A percentile compares a stretch with the other conserved stretches of the same genome.
Conservation (phyloP, 2,113 vertebrate genomes). For the Laticauda colubrina region DNA sequence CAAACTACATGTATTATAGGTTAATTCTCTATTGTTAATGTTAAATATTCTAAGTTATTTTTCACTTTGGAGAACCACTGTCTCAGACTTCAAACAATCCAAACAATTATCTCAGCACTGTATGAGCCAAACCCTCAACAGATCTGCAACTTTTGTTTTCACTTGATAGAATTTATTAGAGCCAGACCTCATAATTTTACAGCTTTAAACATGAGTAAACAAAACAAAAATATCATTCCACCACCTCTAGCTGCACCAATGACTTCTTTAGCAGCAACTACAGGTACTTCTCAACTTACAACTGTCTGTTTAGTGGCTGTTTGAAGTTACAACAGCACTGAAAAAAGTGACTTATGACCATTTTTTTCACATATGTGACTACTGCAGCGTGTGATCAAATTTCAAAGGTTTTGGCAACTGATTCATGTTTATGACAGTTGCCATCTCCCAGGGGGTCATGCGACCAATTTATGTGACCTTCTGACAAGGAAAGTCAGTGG, state of each 20-base stretch:
- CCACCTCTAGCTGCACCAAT: background rate
- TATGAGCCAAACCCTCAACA: background rate
- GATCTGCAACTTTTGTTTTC: background rate
- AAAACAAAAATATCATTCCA: constrained; percentile 18
- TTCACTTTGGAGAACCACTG: background rate
- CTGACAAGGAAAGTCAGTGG: background rate
- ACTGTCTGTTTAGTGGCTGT: background rate
- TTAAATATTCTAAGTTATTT: background rate
- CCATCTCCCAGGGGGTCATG: background rate
- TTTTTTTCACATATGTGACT: background rate
- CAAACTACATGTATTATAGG: background rate
- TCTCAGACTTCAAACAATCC: background rate
- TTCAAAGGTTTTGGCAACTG: background rate
- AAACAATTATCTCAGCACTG: background rate
- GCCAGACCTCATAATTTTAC: background rate
- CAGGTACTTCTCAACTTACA: background rate
- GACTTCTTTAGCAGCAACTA: constrained; percentile 34
- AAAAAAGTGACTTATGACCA: background rate
- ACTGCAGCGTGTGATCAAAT: background rate
- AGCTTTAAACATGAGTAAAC: constrained; percentile 32
- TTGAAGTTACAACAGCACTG: background rate
- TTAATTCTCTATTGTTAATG: background rate
- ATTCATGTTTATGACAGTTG: background rate
- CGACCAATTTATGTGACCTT: background rate
- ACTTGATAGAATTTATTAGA: background rate